phyloP scores from a whole-genome alignment of 1,140 invertebrate species.

The Carposina sasakii region DNA sequence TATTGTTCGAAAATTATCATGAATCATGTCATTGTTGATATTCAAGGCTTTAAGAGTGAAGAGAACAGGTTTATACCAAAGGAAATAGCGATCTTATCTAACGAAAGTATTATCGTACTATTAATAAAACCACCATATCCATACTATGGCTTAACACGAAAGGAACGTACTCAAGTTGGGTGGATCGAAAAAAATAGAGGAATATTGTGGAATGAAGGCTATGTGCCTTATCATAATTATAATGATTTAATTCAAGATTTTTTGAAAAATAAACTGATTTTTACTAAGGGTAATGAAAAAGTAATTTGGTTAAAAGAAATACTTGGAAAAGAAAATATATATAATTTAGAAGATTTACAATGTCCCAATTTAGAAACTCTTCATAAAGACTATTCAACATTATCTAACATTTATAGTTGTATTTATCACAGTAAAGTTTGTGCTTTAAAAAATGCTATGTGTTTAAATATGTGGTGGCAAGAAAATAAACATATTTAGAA shows the following conservation, averaged over 20 bases:
- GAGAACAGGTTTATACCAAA: constrained; percentile 17
- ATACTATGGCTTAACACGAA: constrained; percentile 1
- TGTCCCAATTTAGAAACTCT: constrained; percentile 3
- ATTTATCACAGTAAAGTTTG: constrained; percentile 2
- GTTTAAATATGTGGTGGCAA: constrained; percentile 1
- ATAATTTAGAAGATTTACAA: constrained; percentile 5
- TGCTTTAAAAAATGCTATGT: constrained; percentile 6
- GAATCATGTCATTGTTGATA: constrained; percentile 19
- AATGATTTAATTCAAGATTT: not conserved
- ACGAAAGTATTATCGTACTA: constrained; percentile 5
- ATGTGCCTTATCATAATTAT: not conserved
- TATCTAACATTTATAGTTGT: not conserved
- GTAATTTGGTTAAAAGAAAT: constrained; percentile 2
- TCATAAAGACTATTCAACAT: constrained; percentile 3
- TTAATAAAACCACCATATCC: constrained; percentile 16
- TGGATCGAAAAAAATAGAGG: constrained; percentile 9
- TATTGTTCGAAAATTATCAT: constrained; percentile 21
- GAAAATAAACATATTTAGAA: no score
- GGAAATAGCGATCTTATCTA: constrained; percentile 19
- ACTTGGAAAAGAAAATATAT: not conserved
- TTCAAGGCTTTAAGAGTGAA: constrained; percentile 17
- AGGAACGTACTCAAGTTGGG: constrained; percentile 1
- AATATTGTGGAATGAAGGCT: constrained; percentile 8
- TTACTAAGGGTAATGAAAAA: constrained; percentile 8
- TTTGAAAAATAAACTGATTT: constrained; percentile 4